phyloP scores from a whole-genome alignment of 2,113 vertebrate genomes.

The Holacanthus passer region DNA sequence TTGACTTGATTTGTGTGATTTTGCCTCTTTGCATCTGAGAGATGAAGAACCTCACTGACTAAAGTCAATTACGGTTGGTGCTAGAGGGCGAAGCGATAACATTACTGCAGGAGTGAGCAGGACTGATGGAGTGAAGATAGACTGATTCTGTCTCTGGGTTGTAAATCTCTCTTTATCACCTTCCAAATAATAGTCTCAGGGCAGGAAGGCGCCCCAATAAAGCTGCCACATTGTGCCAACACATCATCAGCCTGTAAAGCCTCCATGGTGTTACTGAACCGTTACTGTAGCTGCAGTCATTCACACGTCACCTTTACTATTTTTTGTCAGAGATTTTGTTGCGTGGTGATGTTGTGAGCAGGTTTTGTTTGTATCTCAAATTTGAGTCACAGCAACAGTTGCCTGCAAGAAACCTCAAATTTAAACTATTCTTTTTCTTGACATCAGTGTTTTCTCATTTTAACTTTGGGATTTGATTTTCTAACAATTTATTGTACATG shows the following conservation, averaged over 20 bases:
- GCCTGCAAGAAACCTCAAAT: not conserved
- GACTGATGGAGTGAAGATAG: constrained; percentile 66
- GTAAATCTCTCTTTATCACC: constrained; percentile 81
- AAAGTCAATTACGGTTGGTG: constrained; percentile 21
- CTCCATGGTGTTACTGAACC: not conserved
- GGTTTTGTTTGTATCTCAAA: not conserved
- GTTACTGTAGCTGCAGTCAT: not conserved
- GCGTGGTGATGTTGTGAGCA: not conserved
- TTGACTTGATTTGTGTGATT: constrained; percentile 13
- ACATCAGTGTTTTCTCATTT: not conserved
- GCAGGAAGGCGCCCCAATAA: constrained; percentile 55
- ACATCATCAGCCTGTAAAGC: constrained; percentile 49
- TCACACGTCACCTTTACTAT: not conserved
- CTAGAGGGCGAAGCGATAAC: constrained; percentile 49
- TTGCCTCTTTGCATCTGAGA: not conserved
- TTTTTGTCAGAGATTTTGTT: not conserved
- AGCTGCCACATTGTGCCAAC: constrained; percentile 58
- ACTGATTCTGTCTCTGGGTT: constrained; percentile 44
- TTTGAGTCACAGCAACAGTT: not conserved
- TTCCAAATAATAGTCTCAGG: constrained; percentile 58
- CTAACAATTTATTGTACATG: not conserved
- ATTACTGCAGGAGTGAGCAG: constrained; percentile 37
- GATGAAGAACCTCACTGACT: constrained; percentile 22
- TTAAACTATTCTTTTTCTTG: not conserved
- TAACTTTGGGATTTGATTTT: not conserved